phyloP scores from a whole-genome alignment of 2,888 invertebrate species.

The Polia nebulosa region DNA sequence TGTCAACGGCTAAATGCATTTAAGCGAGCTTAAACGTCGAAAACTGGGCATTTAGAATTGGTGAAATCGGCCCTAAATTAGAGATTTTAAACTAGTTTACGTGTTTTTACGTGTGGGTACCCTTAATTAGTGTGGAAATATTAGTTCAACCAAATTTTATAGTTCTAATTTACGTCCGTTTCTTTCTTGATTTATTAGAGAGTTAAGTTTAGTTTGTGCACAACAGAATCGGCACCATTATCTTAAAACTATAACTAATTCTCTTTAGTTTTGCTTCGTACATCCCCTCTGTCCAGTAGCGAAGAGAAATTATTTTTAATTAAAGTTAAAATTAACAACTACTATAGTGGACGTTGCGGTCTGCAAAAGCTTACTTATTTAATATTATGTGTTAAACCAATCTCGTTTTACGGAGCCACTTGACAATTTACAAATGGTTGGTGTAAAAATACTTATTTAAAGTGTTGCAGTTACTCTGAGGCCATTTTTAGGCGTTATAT shows the following conservation, averaged over 20 bases:
- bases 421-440: constrained; percentile 20
- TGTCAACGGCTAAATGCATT: no score
- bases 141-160: no score
- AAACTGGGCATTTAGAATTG: no score
- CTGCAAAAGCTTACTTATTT: constrained; percentile 63
- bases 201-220: no score
- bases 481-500: neutral
- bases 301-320: constrained; percentile 77
- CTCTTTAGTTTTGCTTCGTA: constrained; percentile 39
- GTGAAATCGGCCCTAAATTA: no score
- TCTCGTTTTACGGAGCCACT: constrained; percentile 41
- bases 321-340: constrained; percentile 75
- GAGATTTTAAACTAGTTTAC: no score
- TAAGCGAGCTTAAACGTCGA: no score
- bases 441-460: constrained; percentile 2
- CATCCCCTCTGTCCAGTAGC: constrained; percentile 62
- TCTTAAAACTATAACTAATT: constrained; percentile 4
- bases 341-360: constrained; percentile 63
- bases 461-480: neutral
- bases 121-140: no score
- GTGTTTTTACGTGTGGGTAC: no score
- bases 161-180: no score
- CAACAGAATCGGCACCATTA: no score
- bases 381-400: constrained; percentile 50
- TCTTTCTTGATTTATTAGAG: no score